Base-by-base conservation (phyloP, 2,113 vertebrate species). In the Gobiocypris rarus region DNA sequence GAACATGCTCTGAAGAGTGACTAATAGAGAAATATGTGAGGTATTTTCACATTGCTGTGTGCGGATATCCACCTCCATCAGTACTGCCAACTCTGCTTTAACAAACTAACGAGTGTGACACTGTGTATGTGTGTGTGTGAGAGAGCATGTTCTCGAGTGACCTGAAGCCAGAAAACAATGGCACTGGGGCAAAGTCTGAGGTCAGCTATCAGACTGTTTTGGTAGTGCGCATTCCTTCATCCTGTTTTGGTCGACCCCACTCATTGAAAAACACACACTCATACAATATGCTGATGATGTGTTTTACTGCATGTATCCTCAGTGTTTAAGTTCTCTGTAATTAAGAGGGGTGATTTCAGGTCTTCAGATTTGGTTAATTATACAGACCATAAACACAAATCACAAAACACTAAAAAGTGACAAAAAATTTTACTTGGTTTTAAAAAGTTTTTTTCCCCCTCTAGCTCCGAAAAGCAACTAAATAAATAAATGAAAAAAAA, bases 121-220 rank as follows among this genome's bases (percentile, higher is more conserved):
- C 15, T 80, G 14, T 75, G 78, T 82, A 73, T 75, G 31, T 75
- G 22, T 83, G 50, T 6, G 75, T 56, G 77, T 65, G 59, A 15
- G 31, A 65, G 56, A 59, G 34, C 69, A 81, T 75, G 41, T 80
- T 71, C 43, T 71, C 58, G 52, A 28, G 61, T 52, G 48, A 34
- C 61, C 24, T 86, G 54, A 56, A 81, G 73, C 56, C 71, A 86
- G 61, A 88, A 86, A 84, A 88, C 87, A 88, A 88, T 88, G 59
- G 74, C 65, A 67, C 69, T 65, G 85, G 87, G 71, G 85, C 82
- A 48, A 84, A 88, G 82, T 82, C 63, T 48, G 65, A 84, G 87
- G 82, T 84, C 87, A 88, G 73, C 82, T 88, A 84, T 86, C 74
- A 84, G 52, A 86, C 43, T 84, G 87, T 87, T 87, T 85, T 75